Percentiles rank a stretch among this genome's conserved stretches.
phyloP scores from a whole-genome alignment of 1,140 invertebrate genomes.

The Asobara japonica region DNA sequence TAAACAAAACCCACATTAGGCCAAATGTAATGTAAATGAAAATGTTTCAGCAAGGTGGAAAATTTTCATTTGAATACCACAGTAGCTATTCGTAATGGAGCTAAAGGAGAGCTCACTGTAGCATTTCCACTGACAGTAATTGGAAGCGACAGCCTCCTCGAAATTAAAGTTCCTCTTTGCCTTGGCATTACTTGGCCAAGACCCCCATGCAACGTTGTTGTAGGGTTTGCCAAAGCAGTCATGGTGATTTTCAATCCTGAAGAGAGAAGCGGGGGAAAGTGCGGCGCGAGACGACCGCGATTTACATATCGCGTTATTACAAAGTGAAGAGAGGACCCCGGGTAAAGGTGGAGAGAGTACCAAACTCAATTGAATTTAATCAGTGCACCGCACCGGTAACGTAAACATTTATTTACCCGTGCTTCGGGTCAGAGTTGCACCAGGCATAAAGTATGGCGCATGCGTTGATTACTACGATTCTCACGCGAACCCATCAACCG shows the following conservation, averaged over 20 bases:
- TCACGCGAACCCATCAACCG: not conserved
- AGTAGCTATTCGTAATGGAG: not conserved
- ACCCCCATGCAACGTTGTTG: not conserved
- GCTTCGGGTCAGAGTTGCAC: not conserved
- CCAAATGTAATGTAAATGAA: constrained; percentile 2
- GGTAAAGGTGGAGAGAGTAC: not conserved
- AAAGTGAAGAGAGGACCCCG: constrained; percentile 12
- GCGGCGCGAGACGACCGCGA: constrained; percentile 27
- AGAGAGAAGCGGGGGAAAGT: not conserved
- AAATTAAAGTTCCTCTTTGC: constrained; percentile 54
- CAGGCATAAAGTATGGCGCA: not conserved
- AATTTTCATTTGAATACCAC: constrained; percentile 17
- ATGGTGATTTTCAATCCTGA: not conserved
- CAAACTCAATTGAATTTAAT: constrained; percentile 44
- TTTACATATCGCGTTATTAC: constrained; percentile 52
- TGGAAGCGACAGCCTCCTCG: constrained; percentile 52
- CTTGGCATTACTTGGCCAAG: not conserved
- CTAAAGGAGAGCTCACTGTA: constrained; percentile 50
- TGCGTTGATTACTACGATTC: constrained; percentile 9
- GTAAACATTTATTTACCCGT: constrained; percentile 23
- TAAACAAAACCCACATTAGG: not conserved
- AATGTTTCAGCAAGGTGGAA: not conserved
- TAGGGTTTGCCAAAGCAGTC: not conserved
- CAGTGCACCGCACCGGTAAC: constrained; percentile 27
- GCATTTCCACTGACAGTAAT: constrained; percentile 53